These are phyloP conservation scores for Syngnathus acus DNA, from an alignment of 2,797 vertebrate species.

Conservation along the genomic window DNA sequence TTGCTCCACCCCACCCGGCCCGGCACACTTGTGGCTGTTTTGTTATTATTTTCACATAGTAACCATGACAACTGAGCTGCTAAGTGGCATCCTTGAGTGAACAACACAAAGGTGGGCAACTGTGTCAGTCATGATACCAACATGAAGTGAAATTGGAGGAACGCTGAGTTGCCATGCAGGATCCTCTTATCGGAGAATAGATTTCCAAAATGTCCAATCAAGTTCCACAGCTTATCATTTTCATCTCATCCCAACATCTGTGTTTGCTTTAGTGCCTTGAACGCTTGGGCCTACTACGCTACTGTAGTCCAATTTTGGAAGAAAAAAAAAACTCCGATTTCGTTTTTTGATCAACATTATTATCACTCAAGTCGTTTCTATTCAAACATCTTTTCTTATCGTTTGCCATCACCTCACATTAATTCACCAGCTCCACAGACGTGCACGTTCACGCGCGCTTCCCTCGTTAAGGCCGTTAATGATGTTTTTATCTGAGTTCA, in stretches of 20 bases:
- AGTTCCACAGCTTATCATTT: background rate
- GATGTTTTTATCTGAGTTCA: slow-evolving; percentile 17
- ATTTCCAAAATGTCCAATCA: background rate
- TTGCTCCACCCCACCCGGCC: background rate
- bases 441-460: background rate
- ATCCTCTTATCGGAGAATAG: no score
- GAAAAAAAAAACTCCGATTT: no score
- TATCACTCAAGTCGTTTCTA: background rate
- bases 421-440: background rate
- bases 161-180: background rate
- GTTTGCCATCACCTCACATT: background rate
- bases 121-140: background rate
- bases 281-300: no score
- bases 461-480: slow-evolving; percentile 10
- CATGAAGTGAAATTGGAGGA: background rate
- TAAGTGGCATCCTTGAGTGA: background rate
- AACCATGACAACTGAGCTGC: background rate
- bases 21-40: background rate
- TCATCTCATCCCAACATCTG: no score
- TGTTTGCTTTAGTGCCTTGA: no score
- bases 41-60: background rate
- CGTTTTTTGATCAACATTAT: background rate
- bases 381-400: background rate
- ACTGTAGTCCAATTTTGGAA: no score
- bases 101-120: background rate